Base-by-base conservation (phyloP, 2,797 vertebrate genomes). In the Halcyon smyrnensis region DNA sequence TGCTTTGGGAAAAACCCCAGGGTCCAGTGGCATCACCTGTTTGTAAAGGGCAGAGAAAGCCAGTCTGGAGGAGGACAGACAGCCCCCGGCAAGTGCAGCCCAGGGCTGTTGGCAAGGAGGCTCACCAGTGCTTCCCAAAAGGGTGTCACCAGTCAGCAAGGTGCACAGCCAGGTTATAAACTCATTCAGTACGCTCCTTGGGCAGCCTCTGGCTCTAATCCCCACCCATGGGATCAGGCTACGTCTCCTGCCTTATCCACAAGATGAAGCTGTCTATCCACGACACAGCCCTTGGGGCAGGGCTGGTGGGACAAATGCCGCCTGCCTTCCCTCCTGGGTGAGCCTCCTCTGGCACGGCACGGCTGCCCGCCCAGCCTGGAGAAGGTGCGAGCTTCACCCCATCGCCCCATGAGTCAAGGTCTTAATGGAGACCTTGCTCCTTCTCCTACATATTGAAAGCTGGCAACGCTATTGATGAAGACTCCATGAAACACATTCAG, bases 91-190 rank as follows among this genome's bases (percentile, higher is more conserved):
- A 64, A 54, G 36, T 2, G 0, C 8, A 48, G 39, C 13, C 23
- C 2, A 2, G 28, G 57, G 48, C 62, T 27, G 17, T 3, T 1
- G 0, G n/a, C n/a, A 75, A 8, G 36, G 18, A 93, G 5, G 21
- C 28, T 70, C 60, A 84, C 50, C 34, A 69, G 57, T 7, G 5
- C 57, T 75, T 77, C 36, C 59, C 62, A 53, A 83, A 86, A 77
- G 46, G 54, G 16, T 67, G 56, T 34, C 78, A 75, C n/a, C 20
- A 20, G 51, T 27, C 59, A 87, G 30, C 51, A 82, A 79, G 21
- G 46, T 45, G 34, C 67, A 28, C 0, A 0, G 36, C 68, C 39
- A 19, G 68, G 64, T 84, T 25, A 70, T 1, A 60, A 70, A 83
- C 30, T 50, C 65, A 36, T 59, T 62, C 15, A 2, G 27, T 11